phyloP scores from a whole-genome alignment of 2,888 invertebrate genomes.

The Anagyrus pseudococci region DNA sequence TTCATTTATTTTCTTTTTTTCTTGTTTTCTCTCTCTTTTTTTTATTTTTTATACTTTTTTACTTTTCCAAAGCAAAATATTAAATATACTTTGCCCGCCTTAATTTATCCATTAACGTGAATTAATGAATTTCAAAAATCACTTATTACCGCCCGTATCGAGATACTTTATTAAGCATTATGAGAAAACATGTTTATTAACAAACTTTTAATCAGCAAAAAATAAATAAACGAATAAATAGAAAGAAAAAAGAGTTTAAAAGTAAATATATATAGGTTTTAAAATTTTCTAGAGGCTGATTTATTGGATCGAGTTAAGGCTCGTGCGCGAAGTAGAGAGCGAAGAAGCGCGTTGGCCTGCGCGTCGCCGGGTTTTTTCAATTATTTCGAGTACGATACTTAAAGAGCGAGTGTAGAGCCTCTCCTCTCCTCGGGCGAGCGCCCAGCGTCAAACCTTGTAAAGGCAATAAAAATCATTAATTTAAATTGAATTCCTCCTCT shows the following conservation, averaged over 20 bases:
- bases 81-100: too few species aligned
- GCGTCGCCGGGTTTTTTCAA: not conserved
- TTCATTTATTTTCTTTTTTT: not conserved
- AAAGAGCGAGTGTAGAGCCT: not conserved
- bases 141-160: too few species aligned
- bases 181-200: not conserved
- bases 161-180: too few species aligned
- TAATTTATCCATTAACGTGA: too few species aligned
- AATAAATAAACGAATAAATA: not conserved
- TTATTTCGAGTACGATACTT: not conserved
- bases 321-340: not conserved
- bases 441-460: not conserved
- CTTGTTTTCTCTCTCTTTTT: not conserved
- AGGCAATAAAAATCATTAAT: conserved; percentile 2
- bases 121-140: too few species aligned
- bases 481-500: conserved; percentile 8
- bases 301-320: not conserved
- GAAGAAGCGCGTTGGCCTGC: too few species aligned
- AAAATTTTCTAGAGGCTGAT: not conserved
- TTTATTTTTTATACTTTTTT: too few species aligned
- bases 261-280: too few species aligned
- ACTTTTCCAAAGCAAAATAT: too few species aligned
- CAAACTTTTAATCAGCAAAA: not conserved
- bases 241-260: not conserved
- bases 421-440: not conserved